Base-by-base conservation (phyloP, 2,797 vertebrate genomes). In the Cuculus canorus region DNA sequence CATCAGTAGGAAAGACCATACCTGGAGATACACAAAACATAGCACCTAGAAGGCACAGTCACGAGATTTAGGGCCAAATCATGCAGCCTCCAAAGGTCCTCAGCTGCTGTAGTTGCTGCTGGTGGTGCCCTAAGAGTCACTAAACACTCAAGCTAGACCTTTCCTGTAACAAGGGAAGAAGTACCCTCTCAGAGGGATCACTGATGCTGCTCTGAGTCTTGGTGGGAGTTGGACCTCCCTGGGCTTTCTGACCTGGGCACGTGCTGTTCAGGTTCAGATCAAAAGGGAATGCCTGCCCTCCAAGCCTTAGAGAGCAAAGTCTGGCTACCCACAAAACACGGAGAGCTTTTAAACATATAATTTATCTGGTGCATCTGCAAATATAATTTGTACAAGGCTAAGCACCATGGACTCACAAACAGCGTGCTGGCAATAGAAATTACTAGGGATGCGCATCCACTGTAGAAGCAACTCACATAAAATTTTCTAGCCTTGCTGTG, bases 1-100 rank as follows among this genome's bases (percentile, higher is more conserved):
- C 54, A 64, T 37, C 41, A 65, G 61, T 3, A 69, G 30, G 33
- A 33, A 9, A 86, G 47, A 35, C 18, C 50, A 41, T 27, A 82
- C 1, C 8, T 15, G 37, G n/a, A 0, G 4, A n/a, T 11, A 66
- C 0, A 48, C 9, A 63, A 82, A 69, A 72, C 5, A n/a, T 10
- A 75, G n/a, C 43, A 66, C 18, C 19, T 37, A 35, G 27, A 52
- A 81, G 7, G 16, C 64, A 66, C 0, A 7, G 17, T 4, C 45
- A 64, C 50, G 69, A 50, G 17, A 18, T 41, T 23, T 10, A 72
- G 43, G 7, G 30, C 35, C 71, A 32, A 41, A 82, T 13, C 33
- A n/a, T 2, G 4, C 11, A 63, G 35, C 17, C n/a, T 32, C 0
- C 0, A 28, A 54, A 16, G 21, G 2, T 50, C 28, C 81, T 28